A percentile compares a stretch with the other conserved stretches of the same genome.
phyloP scores from a whole-genome alignment of 2,888 invertebrate genomes.

The Parnassius apollo region DNA sequence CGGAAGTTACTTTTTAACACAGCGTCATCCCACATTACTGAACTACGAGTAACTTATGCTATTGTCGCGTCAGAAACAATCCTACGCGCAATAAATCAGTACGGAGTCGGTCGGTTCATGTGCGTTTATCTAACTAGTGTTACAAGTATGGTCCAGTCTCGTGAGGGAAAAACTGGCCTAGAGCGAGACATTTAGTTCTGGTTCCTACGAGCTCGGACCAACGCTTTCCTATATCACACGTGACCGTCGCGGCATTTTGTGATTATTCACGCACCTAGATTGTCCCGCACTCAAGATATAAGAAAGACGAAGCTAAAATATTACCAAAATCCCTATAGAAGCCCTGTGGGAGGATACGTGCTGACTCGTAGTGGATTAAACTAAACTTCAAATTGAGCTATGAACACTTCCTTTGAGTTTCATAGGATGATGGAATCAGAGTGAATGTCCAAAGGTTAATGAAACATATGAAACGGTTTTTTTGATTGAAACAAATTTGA shows the following conservation, averaged over 20 bases:
- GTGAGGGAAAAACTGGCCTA: slow-evolving; percentile 1
- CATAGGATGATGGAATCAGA: too few species aligned
- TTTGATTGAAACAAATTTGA: too few species aligned
- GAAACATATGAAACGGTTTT: too few species aligned
- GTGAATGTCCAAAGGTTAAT: too few species aligned
- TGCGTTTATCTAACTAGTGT: slow-evolving; percentile 7
- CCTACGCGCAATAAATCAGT: slow-evolving; percentile 8
- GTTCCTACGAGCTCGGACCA: slow-evolving; percentile 12
- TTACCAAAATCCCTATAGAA: too few species aligned
- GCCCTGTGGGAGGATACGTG: too few species aligned
- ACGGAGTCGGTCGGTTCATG: slow-evolving; percentile 4
- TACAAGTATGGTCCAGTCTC: slow-evolving; percentile 6
- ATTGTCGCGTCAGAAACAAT: slow-evolving; percentile 18
- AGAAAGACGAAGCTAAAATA: too few species aligned
- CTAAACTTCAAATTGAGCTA: too few species aligned
- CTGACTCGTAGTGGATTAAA: too few species aligned
- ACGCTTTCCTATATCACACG: slow-evolving; percentile 17
- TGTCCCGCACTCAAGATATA: not conserved
- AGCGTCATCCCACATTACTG: too few species aligned
- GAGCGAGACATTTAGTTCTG: slow-evolving; percentile 7
- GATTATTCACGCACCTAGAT: slow-evolving; percentile 11
- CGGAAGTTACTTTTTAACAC: too few species aligned
- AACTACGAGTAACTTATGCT: not conserved
- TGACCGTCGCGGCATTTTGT: slow-evolving; percentile 14
- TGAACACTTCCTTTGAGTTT: too few species aligned